A percentile compares a stretch with the other conserved stretches of the same genome.
phyloP scores from a whole-genome alignment of 2,797 vertebrate genomes.

The Lagocephalus sceleratus region DNA sequence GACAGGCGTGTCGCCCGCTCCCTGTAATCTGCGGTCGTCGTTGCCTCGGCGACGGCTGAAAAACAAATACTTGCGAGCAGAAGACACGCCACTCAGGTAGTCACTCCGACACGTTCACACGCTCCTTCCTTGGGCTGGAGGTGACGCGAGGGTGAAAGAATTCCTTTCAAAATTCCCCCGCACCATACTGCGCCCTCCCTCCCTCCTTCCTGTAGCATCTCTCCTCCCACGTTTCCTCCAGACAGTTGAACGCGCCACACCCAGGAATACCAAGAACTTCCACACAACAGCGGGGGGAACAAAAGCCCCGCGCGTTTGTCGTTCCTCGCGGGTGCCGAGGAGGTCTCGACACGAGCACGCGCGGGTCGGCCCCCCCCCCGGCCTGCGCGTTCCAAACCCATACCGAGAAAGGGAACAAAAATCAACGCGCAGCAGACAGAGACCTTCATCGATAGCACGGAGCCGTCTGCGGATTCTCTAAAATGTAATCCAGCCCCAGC shows the following conservation, averaged over 20 bases:
- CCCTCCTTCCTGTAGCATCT: slow-evolving; percentile 57
- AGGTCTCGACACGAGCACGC: slow-evolving; percentile 3
- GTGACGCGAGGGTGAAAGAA: slow-evolving; percentile 73
- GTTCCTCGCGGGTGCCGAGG: slow-evolving; percentile 1
- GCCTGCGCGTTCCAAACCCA: slow-evolving; percentile 39
- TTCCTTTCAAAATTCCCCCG: slow-evolving; percentile 71
- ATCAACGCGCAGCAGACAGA: slow-evolving; percentile 30
- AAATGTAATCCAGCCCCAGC: not conserved
- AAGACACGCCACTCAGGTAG: slow-evolving; percentile 69
- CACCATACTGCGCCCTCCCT: slow-evolving; percentile 56
- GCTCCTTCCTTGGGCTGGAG: slow-evolving; percentile 66
- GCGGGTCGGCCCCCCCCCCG: slow-evolving; percentile 17
- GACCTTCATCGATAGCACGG: not conserved
- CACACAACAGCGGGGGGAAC: slow-evolving; percentile 40
- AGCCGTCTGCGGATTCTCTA: slow-evolving; percentile 23
- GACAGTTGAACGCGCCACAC: slow-evolving; percentile 66
- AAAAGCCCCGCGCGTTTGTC: slow-evolving; percentile 20
- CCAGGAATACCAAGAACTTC: slow-evolving; percentile 65
- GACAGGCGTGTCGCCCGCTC: slow-evolving; percentile 66
- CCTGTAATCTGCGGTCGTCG: slow-evolving; percentile 78
- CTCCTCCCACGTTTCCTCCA: slow-evolving; percentile 74
- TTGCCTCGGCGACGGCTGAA: slow-evolving; percentile 63
- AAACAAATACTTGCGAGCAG: slow-evolving; percentile 60
- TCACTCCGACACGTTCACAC: slow-evolving; percentile 63
- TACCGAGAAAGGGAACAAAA: slow-evolving; percentile 30